phyloP scores from a whole-genome alignment of 2,888 invertebrate species.

The Formica aserva region DNA sequence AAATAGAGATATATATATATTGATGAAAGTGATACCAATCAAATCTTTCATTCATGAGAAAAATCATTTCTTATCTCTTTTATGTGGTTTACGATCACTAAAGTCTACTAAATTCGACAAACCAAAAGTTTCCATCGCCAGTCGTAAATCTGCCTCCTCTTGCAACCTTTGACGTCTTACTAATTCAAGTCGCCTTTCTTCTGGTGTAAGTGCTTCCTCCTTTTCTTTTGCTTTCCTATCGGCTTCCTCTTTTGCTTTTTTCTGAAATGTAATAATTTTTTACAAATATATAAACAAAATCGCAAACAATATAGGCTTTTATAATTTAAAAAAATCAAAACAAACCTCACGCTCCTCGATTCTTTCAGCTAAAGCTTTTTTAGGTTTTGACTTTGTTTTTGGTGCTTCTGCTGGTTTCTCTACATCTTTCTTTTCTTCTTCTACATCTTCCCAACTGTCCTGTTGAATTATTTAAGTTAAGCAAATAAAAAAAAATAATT shows the following conservation, averaged over 20 bases:
- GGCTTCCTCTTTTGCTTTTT: conserved; percentile 89
- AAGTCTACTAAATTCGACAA: conserved; percentile 86
- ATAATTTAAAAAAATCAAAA: neutral
- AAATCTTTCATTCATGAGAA: conserved; percentile 37
- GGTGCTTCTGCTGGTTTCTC: conserved; percentile 89
- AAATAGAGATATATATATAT: neutral
- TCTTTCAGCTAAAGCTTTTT: conserved; percentile 92
- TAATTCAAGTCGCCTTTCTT: conserved; percentile 92
- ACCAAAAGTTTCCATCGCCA: conserved; percentile 96
- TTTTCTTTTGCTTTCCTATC: conserved; percentile 88
- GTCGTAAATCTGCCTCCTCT: conserved; percentile 94
- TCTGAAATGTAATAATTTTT: conserved; percentile 83
- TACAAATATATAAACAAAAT: neutral
- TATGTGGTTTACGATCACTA: conserved; percentile 84
- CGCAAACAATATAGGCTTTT: neutral
- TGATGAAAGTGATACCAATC: conserved; percentile 31
- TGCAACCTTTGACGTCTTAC: conserved; percentile 92
- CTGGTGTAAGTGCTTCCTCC: conserved; percentile 90
- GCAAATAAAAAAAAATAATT: conserved; percentile 14
- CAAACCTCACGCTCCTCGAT: conserved; percentile 95
- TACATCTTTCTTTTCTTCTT: conserved; percentile 93
- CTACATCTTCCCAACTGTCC: conserved; percentile 98
- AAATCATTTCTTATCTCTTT: conserved; percentile 82
- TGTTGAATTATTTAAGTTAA: conserved; percentile 82
- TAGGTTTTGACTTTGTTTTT: conserved; percentile 90